These are phyloP conservation scores for Scaptodrosophila latifasciaeformis DNA, from an alignment of 2,888 invertebrate species.

Conservation along the genomic window DNA sequence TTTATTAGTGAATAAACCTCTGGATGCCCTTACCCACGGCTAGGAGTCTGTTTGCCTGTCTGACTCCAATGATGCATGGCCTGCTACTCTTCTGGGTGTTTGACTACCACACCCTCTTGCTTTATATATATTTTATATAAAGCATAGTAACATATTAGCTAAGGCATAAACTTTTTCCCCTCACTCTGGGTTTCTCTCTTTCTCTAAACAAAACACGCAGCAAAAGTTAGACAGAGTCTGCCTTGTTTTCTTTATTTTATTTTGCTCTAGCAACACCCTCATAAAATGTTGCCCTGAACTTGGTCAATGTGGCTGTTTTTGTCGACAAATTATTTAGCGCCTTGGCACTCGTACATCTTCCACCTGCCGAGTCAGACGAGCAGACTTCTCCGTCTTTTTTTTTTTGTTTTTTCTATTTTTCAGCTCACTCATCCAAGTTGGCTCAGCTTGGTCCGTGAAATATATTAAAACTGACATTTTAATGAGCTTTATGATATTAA, in stretches of 20 bases:
- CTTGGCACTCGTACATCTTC: conserved; percentile 29
- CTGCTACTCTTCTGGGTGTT: background rate
- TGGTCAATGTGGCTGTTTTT: too few species aligned
- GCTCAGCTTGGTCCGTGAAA: conserved; percentile 13
- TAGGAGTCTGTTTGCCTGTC: too few species aligned
- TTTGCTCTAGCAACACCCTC: too few species aligned
- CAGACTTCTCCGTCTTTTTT: background rate
- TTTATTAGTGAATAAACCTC: conserved; percentile 43
- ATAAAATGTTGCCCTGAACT: conserved; percentile 54
- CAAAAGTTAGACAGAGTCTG: too few species aligned
- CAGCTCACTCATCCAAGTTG: background rate
- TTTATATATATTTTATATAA: too few species aligned
- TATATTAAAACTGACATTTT: conserved; percentile 62
- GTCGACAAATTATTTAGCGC: conserved; percentile 53
- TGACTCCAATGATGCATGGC: conserved; percentile 50
- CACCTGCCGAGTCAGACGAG: conserved; percentile 10
- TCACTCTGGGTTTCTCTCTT: background rate
- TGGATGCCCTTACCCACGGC: background rate
- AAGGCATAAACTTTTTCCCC: conserved; percentile 30
- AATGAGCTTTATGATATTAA: conserved; percentile 67
- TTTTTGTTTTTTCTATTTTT: background rate
- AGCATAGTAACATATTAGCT: conserved; percentile 30
- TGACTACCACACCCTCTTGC: too few species aligned
- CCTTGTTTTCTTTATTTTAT: too few species aligned
- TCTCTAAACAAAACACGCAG: background rate